A percentile compares a stretch with the other conserved stretches of the same genome.
phyloP scores from a whole-genome alignment of 2,797 vertebrate species.

The Calcarius lapponicus region DNA sequence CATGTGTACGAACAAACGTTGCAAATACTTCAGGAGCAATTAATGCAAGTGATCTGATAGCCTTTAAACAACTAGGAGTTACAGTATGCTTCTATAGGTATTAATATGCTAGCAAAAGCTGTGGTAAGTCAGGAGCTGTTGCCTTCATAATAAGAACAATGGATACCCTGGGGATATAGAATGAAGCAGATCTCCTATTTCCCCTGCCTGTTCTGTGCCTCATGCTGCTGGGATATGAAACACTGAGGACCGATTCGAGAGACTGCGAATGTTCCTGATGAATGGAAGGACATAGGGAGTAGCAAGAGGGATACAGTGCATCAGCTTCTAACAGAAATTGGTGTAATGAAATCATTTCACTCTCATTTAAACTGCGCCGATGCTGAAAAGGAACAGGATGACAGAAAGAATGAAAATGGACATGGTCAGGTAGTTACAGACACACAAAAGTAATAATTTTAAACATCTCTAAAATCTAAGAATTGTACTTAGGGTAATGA shows the following conservation, averaged over 20 bases:
- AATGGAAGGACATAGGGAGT: constrained; percentile 35
- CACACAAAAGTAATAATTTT: not conserved
- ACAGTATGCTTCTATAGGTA: not conserved
- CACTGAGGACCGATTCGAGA: constrained; percentile 15
- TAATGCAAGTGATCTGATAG: constrained; percentile 22
- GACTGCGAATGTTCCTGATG: constrained; percentile 27
- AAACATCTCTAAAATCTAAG: not conserved
- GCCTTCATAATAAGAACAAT: not conserved
- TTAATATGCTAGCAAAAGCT: constrained; percentile 35
- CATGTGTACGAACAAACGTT: not conserved
- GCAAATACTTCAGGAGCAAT: not conserved
- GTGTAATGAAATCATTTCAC: constrained; percentile 52
- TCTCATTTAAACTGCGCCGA: constrained; percentile 44
- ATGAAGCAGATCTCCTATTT: constrained; percentile 55
- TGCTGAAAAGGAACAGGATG: constrained; percentile 55
- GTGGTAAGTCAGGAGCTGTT: not conserved
- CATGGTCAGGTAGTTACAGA: not conserved
- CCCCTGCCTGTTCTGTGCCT: constrained; percentile 54
- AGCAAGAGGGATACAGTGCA: constrained; percentile 38
- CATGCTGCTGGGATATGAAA: not conserved
- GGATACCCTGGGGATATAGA: constrained; percentile 58
- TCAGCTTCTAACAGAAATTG: constrained; percentile 66
- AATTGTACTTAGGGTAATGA: not conserved
- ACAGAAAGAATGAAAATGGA: constrained; percentile 24
- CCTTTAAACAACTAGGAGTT: constrained; percentile 16